Evolutionary conservation across 2,888 invertebrate species (phyloP), one percentile per base, ranked within the genome.

Genomic region (Eulithis testata): DNA sequence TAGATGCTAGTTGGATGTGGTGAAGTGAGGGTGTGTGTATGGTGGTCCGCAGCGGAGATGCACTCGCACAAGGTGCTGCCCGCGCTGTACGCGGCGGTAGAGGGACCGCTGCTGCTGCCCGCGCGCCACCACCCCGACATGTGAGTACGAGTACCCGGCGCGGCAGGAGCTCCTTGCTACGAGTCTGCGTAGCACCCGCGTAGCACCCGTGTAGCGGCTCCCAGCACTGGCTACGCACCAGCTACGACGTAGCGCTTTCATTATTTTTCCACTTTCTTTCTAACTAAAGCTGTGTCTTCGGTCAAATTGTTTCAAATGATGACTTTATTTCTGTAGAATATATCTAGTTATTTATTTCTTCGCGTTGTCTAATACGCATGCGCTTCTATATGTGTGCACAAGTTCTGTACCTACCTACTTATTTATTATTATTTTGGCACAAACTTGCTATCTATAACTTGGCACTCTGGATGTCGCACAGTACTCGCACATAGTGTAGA

Each of bases 31-130:
- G 76, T 83, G 49, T 49, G 49, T 49, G 74, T 76, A 76, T 77
- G 78, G 74, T 81, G 77, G 78, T 86, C 84, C 83, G 87, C 89
- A 89, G 90, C 80, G 86, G 90, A 89, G 86, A 85, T 85, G 78
- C 85, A 78, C 83, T 79, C 88, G 80, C 88, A 86, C 88, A 85
- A 84, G 88, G 90, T 84, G 87, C 89, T 91, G 86, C 90, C 90
- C 81, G 88, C 91, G 86, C 89, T 90, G 86, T 90, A 85, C 88
- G 90, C 90, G 80, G 88, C 89, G 76, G 86, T 89, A 82, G 90
- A 89, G 86, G 64, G 54, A 0, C 43, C 55, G 52, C 56, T 65
- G 59, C 80, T 79, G 76, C 82, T 85, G 82, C 84, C 87, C 69
- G 69, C 77, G 70, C 73, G 86, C 66, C 83, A 79, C 66, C 83